Base-by-base conservation (phyloP, 1,140 invertebrate species). In the Sarcophaga peregrina region DNA sequence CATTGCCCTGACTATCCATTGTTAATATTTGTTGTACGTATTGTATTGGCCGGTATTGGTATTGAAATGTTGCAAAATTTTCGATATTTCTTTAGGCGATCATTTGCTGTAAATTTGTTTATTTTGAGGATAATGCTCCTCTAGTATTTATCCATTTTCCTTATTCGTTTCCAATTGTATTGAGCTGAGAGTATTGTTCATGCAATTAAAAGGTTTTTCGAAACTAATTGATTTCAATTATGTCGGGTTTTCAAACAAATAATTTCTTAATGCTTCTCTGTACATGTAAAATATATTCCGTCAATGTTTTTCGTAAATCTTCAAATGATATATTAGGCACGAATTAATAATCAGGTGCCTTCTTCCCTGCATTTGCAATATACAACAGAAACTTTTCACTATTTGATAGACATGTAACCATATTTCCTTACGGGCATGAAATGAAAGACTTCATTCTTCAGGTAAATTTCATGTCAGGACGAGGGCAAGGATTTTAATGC, bases 211-310 rank as follows among this genome's bases (percentile, higher is more conserved):
- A 86, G 87, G 87, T 88, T 88, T 88, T 88, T 88, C 83, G 82
- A 86, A 88, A 87, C 87, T 88, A 88, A 88, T 88, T 88, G 87
- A 85, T 88, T 88, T 88, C 86, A 88, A 88, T 88, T 88, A 88
- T 88, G 87, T 85, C 85, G 86, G 87, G 68, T 86, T 83, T 25
- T 58, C 84, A 85, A 85, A 72, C 86, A 86, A 1, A 83, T 48
- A 86, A 82, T 68, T 68, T 20, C 5, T 17, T 52, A 68, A 68
- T 20, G 17, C 20, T 68, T 68, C 10, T 68, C 10, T 68, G 15
- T 68, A 8, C 10, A 37, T 37, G 25, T 37, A 37, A 37, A 37
- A 37, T 37, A 4, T 4, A 37, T 37, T 37, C 4, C 25, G 25
- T 4, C 25, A 37, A 37, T 37, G 25, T 37, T 37, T 37, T 37